A percentile compares a stretch with the other conserved stretches of the same genome.
These are phyloP conservation scores for Montipora capricornis DNA, from an alignment of 64 coral and sea anemone species.

Conservation along the genomic window DNA sequence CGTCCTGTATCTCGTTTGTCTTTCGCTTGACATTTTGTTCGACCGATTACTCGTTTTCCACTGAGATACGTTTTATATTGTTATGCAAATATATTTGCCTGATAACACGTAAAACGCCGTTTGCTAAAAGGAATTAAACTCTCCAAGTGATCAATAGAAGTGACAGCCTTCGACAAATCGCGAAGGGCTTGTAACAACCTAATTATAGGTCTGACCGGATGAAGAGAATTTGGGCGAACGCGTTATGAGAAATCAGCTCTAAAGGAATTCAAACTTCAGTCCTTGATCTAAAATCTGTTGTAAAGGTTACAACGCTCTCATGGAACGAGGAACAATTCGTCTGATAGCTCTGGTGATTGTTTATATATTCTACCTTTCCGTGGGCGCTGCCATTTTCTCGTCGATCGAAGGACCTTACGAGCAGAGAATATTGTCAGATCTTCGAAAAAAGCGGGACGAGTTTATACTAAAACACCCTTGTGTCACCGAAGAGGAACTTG, in stretches of 20 bases:
- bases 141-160: constrained; percentile 16
- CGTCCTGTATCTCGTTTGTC: too few species aligned
- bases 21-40: not conserved
- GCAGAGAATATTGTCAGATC: constrained; percentile 67
- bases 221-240: not conserved
- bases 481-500: constrained; percentile 71
- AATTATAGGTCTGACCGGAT: constrained; percentile 50
- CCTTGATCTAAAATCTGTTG: not conserved
- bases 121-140: not conserved
- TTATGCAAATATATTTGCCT: constrained; percentile 34
- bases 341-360: constrained; percentile 79
- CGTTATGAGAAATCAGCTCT: not conserved
- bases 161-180: not conserved
- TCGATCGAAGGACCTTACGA: constrained; percentile 93
- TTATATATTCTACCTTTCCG: constrained; percentile 89
- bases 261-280: not conserved
- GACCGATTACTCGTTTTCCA: not conserved
- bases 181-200: constrained; percentile 3
- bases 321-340: constrained; percentile 85
- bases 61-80: not conserved
- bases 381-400: constrained; percentile 94
- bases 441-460: constrained; percentile 73
- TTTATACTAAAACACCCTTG: constrained; percentile 86
- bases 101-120: not conserved
- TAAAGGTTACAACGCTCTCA: not conserved